Conservation (phyloP, 2,113 vertebrate species). For the Dipodomys ordii region DNA sequence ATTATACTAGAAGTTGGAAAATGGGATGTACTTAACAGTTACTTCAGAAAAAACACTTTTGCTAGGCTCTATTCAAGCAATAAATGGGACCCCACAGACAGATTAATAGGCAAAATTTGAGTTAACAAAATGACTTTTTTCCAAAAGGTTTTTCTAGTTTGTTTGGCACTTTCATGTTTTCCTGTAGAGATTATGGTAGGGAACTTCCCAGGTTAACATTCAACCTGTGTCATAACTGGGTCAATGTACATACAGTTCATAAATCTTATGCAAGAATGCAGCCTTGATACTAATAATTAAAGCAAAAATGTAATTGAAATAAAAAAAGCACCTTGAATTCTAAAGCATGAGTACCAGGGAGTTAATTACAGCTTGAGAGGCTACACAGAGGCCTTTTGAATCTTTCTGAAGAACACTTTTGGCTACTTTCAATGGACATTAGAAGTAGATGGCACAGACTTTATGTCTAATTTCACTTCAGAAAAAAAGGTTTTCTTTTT, state of each 20-base stretch:
- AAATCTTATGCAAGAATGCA: conserved; percentile 44
- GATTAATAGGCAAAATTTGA: conserved; percentile 18
- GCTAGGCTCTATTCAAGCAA: background rate
- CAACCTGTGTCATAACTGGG: background rate
- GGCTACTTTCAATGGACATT: conserved; percentile 38
- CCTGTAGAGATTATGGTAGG: conserved; percentile 32
- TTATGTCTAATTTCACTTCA: conserved; percentile 61
- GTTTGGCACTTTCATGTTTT: conserved; percentile 12
- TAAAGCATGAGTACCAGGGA: conserved; percentile 21
- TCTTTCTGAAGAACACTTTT: conserved; percentile 58
- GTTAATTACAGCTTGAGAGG: conserved; percentile 32
- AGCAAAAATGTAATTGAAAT: conserved; percentile 57
- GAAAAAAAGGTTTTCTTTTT: conserved; percentile 47
- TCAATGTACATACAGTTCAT: background rate
- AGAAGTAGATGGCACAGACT: conserved; percentile 11
- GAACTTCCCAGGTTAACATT: conserved; percentile 1
- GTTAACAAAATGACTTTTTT: conserved; percentile 52
- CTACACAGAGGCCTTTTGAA: background rate
- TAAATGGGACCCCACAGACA: background rate
- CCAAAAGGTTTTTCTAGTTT: conserved; percentile 29
- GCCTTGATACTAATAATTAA: conserved; percentile 41
- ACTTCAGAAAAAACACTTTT: conserved; percentile 14
- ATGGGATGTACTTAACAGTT: conserved; percentile 35
- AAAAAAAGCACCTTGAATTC: conserved; percentile 49
- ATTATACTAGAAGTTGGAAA: conserved; percentile 35